These are phyloP conservation scores for Stylophora pistillata DNA, from an alignment of 64 coral and sea anemone genomes.

Conservation along the genomic window DNA sequence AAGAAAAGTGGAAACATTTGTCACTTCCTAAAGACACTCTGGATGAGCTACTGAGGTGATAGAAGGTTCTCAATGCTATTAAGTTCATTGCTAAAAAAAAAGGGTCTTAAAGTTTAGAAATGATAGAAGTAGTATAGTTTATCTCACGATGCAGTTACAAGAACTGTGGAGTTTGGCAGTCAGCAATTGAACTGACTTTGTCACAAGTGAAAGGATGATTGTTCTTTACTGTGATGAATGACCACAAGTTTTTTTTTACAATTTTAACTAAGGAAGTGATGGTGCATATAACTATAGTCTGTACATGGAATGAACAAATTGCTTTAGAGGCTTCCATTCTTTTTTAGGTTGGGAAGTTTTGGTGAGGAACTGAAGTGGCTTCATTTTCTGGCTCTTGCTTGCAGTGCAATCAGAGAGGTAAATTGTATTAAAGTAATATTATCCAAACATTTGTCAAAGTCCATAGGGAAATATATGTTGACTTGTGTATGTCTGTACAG, in stretches of 20 bases:
- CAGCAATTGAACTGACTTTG: too few species aligned
- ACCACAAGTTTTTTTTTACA: too few species aligned
- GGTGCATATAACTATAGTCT: too few species aligned
- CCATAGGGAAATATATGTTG: too few species aligned
- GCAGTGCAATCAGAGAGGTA: constrained; percentile 94
- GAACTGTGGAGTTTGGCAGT: too few species aligned
- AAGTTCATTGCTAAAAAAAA: neutral
- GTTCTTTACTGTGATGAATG: too few species aligned
- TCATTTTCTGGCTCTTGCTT: constrained; percentile 87
- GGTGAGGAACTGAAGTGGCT: constrained; percentile 96
- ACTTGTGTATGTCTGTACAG: too few species aligned
- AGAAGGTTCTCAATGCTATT: neutral
- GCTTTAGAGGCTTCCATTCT: neutral
- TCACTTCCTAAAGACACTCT: constrained; percentile 83
- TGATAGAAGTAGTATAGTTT: too few species aligned
- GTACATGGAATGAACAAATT: too few species aligned
- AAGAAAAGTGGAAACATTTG: constrained; percentile 98
- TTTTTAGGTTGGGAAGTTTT: constrained; percentile 92
- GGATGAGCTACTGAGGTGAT: constrained; percentile 89
- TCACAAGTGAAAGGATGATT: too few species aligned
- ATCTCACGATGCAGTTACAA: neutral
- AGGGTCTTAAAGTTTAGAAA: too few species aligned
- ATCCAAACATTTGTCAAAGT: neutral
- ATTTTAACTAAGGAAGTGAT: too few species aligned
- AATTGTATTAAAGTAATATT: neutral